These are phyloP conservation scores for Amblyjoppa fuscipennis DNA, from an alignment of 2,888 invertebrate genomes.

Conservation along the genomic window DNA sequence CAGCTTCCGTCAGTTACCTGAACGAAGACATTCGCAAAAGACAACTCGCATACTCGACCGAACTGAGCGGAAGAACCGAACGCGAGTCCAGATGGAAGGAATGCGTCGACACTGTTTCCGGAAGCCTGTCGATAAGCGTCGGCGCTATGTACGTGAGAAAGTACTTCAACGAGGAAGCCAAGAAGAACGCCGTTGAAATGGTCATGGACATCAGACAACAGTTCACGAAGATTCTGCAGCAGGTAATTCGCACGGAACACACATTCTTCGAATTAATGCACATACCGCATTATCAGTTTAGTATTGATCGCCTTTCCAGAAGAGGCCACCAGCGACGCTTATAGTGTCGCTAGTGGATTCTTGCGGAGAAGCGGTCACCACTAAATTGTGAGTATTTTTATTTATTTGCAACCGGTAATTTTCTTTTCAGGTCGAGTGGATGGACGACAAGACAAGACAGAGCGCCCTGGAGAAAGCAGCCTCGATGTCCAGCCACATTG, in stretches of 20 bases:
- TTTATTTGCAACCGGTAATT: neutral
- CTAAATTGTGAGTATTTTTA: too few species aligned
- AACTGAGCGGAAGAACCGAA: slow-evolving; percentile 93
- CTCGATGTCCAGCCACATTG: slow-evolving; percentile 95
- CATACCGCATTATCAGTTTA: too few species aligned
- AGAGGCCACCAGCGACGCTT: too few species aligned
- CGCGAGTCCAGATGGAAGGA: slow-evolving; percentile 96
- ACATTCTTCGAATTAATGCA: neutral
- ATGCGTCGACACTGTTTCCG: slow-evolving; percentile 93
- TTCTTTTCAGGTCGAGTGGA: slow-evolving; percentile 90
- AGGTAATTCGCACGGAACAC: slow-evolving; percentile 81
- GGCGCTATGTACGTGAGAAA: slow-evolving; percentile 95
- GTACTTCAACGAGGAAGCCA: slow-evolving; percentile 94
- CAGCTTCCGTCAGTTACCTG: slow-evolving; percentile 92
- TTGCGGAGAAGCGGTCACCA: too few species aligned
- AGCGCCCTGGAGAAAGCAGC: slow-evolving; percentile 93
- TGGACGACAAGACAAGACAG: slow-evolving; percentile 93
- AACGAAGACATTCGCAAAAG: slow-evolving; percentile 92
- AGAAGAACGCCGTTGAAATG: slow-evolving; percentile 94
- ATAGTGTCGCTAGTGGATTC: too few species aligned
- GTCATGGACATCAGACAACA: slow-evolving; percentile 93
- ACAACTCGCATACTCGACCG: slow-evolving; percentile 93
- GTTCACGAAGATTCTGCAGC: slow-evolving; percentile 92
- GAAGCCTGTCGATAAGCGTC: slow-evolving; percentile 91
- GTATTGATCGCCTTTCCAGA: too few species aligned